Base-by-base conservation (phyloP, 2,888 invertebrate genomes). In the Panopea generosa region DNA sequence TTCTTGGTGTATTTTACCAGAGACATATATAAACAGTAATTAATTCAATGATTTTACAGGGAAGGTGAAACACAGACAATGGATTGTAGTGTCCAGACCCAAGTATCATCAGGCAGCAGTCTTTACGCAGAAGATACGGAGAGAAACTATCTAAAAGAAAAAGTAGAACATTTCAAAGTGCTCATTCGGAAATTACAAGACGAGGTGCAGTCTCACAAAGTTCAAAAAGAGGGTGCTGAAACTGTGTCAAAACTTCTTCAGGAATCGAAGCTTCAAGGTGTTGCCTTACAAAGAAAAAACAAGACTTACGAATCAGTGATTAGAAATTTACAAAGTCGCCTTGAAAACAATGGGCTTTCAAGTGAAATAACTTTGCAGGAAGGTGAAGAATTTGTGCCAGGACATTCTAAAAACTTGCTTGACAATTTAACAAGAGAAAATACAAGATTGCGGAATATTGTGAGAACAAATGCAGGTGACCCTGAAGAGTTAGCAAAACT, bases 351-450 rank as follows among this genome's bases (percentile, higher is more conserved):
- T 60, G 84, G 86, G 4, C 52, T 89, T 6, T 85, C 86, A 0
- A 82, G 73, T 38, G 81, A 80, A 59, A 76, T 87, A 3, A 80
- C 69, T 1, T 59, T 84, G 24, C 85, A 85, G 20, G 89, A 89
- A 50, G 84, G 82, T n/a, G 89, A 90, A 56, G 65, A 84, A 16
- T 88, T 86, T 79, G 74, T 90, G 18, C 88, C 88, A 0, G 86
- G 86, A 11, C 83, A 85, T 16, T 89, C 88, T 45, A 87, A 87
- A 69, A 84, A 85, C 50, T 74, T 87, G 14, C 62, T 90, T 22
- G 89, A 89, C 60, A 89, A 89, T 72, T 66, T 90, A 33, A 84
- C 87, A 0, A 70, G 86, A 53, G 89, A 90, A 78, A 90, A 90
- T 62, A 78, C 86, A 20, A 63, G 89, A 52, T 72, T 90, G 6